These are phyloP conservation scores for Toxotes chatareus DNA, from an alignment of 2,113 vertebrate species.

Conservation along the genomic window DNA sequence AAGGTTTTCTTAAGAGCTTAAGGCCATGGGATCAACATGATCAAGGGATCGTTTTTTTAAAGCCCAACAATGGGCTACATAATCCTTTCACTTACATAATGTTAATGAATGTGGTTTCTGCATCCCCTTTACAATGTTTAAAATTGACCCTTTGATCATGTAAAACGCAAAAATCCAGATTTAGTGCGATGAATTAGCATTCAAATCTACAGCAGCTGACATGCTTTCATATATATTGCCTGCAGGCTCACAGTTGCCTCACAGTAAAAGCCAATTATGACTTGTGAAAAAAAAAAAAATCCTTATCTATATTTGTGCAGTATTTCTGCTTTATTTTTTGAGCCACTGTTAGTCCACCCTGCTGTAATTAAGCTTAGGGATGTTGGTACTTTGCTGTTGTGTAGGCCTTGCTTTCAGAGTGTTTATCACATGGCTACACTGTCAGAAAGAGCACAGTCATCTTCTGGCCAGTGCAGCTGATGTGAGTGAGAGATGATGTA, in stretches of 20 bases:
- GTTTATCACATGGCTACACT: neutral
- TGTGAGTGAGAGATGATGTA: slow-evolving; percentile 59
- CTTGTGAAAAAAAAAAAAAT: too few relatives aligned
- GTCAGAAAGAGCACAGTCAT: slow-evolving; percentile 13
- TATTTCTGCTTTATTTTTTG: neutral
- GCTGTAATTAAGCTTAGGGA: neutral
- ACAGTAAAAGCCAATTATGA: neutral
- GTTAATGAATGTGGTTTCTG: slow-evolving; percentile 17
- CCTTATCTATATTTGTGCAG: neutral
- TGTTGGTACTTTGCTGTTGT: neutral
- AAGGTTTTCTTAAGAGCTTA: slow-evolving; percentile 32
- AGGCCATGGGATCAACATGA: slow-evolving; percentile 33
- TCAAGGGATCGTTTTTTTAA: slow-evolving; percentile 18
- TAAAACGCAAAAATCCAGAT: slow-evolving; percentile 47
- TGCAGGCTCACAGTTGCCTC: neutral
- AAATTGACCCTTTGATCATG: slow-evolving; percentile 21
- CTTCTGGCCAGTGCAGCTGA: slow-evolving; percentile 8
- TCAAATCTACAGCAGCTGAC: slow-evolving; percentile 18
- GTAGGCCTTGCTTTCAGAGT: neutral
- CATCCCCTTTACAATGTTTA: neutral
- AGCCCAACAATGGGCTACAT: slow-evolving; percentile 19
- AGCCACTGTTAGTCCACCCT: neutral
- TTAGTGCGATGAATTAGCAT: slow-evolving; percentile 8
- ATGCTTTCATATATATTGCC: neutral
- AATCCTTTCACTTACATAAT: slow-evolving; percentile 43